Percentiles rank a stretch among this genome's conserved stretches.
Evolutionary conservation across 2,888 invertebrate genomes (phyloP).

Genomic region (Agrochola macilenta): DNA sequence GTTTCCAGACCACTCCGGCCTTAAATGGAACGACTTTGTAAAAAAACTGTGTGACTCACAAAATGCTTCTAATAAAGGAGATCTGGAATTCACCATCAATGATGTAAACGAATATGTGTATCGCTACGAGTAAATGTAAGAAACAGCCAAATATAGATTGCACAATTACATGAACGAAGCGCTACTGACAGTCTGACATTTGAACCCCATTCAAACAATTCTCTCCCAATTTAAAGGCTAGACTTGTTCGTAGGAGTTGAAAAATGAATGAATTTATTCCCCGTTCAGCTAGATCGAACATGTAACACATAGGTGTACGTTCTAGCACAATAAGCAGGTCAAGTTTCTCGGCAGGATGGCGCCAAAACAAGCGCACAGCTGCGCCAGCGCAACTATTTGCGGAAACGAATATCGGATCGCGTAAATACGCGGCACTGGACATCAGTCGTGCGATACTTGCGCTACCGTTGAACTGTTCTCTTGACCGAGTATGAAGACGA

Average conservation of each 20-base stretch:
- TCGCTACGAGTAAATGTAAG: not conserved
- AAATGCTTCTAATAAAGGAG: slow-evolving; percentile 56
- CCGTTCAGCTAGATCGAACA: slow-evolving; percentile 47
- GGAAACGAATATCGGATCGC: slow-evolving; percentile 76
- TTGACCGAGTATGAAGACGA: slow-evolving; percentile 60
- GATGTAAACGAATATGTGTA: slow-evolving; percentile 5
- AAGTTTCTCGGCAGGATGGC: slow-evolving; percentile 77
- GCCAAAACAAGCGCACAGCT: slow-evolving; percentile 80
- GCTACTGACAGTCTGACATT: slow-evolving; percentile 53
- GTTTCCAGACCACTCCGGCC: slow-evolving; percentile 72
- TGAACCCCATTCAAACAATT: slow-evolving; percentile 57
- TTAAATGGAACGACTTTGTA: slow-evolving; percentile 73
- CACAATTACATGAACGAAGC: slow-evolving; percentile 49
- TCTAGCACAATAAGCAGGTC: slow-evolving; percentile 73
- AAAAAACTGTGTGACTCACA: slow-evolving; percentile 67
- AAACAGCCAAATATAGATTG: slow-evolving; percentile 39
- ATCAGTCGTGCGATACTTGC: slow-evolving; percentile 61
- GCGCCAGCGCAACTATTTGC: slow-evolving; percentile 81
- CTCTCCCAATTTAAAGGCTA: slow-evolving; percentile 51
- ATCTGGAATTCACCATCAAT: slow-evolving; percentile 34
- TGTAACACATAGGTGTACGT: slow-evolving; percentile 59
- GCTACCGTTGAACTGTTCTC: slow-evolving; percentile 67
- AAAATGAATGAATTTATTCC: slow-evolving; percentile 63
- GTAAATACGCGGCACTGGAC: slow-evolving; percentile 59
- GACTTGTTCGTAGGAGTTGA: slow-evolving; percentile 50